Evolutionary conservation across 2,888 invertebrate species (phyloP).

Genomic region (Hirtodrosophila trivittata): DNA sequence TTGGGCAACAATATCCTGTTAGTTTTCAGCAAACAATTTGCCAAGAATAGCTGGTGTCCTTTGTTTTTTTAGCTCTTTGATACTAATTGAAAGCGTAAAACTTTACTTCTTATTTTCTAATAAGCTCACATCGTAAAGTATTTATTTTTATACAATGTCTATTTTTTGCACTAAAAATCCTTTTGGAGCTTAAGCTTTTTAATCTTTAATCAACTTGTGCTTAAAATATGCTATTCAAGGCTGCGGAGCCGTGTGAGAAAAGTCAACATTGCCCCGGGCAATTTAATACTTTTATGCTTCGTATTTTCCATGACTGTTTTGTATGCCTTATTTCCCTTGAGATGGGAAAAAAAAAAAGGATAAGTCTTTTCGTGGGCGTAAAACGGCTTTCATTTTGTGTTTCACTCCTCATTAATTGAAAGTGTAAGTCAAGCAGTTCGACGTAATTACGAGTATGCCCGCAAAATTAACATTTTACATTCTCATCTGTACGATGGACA

Average conservation of each 20-base stretch:
- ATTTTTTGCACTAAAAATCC: no score
- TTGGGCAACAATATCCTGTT: slow-evolving; percentile 32
- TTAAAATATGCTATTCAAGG: slow-evolving; percentile 11
- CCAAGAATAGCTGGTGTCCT: slow-evolving; percentile 17
- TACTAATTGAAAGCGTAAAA: slow-evolving; percentile 49
- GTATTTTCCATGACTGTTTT: slow-evolving; percentile 6
- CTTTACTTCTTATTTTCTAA: background rate
- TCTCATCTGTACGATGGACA: no score
- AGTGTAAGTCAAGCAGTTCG: slow-evolving; percentile 6
- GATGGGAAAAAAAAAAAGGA: background rate
- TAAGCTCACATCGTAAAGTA: slow-evolving; percentile 2
- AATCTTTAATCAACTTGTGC: slow-evolving; percentile 23
- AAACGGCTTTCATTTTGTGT: slow-evolving; percentile 8
- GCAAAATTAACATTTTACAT: slow-evolving; percentile 4
- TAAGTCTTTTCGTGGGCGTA: background rate
- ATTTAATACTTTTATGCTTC: slow-evolving; percentile 40
- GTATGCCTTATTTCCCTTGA: slow-evolving; percentile 9
- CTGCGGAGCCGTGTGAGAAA: slow-evolving; percentile 14
- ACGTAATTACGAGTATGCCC: slow-evolving; percentile 1
- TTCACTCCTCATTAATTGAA: slow-evolving; percentile 8
- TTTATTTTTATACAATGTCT: background rate
- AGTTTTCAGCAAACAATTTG: slow-evolving; percentile 38
- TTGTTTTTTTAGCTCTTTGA: slow-evolving; percentile 34
- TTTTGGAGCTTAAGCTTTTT: no score
- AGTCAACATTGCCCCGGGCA: slow-evolving; percentile 21